Percentiles rank a stretch among this genome's conserved stretches.
phyloP scores from a whole-genome alignment of 2,888 invertebrate species.

The Sarcophaga carnaria region DNA sequence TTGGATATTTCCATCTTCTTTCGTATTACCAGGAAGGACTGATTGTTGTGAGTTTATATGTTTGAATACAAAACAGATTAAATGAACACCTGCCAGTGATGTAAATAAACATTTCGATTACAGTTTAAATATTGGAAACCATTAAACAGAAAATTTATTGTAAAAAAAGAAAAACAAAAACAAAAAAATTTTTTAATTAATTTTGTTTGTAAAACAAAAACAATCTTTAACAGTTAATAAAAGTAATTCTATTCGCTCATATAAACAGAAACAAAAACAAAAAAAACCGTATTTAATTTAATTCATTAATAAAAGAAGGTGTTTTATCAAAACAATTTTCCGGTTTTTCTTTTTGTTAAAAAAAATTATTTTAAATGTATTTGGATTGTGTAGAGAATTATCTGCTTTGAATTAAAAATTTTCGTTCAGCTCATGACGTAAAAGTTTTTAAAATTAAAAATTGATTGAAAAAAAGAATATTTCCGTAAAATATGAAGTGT shows the following conservation, averaged over 20 bases:
- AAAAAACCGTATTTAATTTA: background rate
- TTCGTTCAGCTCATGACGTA: constrained; percentile 43
- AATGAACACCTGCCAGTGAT: too few relatives aligned
- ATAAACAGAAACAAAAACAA: constrained; percentile 20
- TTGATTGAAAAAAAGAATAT: constrained; percentile 26
- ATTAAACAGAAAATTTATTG: too few relatives aligned
- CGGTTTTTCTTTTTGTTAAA: background rate
- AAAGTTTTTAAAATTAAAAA: constrained; percentile 26
- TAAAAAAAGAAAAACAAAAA: too few relatives aligned
- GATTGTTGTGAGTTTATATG: too few relatives aligned
- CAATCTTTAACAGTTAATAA: constrained; percentile 36
- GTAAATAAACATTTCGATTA: too few relatives aligned
- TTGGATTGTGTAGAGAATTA: background rate
- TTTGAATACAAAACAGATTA: too few relatives aligned
- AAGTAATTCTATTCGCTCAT: constrained; percentile 6
- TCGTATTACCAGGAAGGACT: too few relatives aligned
- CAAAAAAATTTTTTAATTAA: background rate
- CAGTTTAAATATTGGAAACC: too few relatives aligned
- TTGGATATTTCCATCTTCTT: too few relatives aligned
- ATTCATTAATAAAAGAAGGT: constrained; percentile 30
- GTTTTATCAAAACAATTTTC: constrained; percentile 16
- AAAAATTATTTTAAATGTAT: too few relatives aligned
- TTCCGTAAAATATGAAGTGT: constrained; percentile 29
- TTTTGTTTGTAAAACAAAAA: constrained; percentile 32
- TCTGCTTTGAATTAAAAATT: background rate